These are phyloP conservation scores for Turdus rufiventris DNA, from an alignment of 2,113 vertebrate species.

Conservation along the genomic window DNA sequence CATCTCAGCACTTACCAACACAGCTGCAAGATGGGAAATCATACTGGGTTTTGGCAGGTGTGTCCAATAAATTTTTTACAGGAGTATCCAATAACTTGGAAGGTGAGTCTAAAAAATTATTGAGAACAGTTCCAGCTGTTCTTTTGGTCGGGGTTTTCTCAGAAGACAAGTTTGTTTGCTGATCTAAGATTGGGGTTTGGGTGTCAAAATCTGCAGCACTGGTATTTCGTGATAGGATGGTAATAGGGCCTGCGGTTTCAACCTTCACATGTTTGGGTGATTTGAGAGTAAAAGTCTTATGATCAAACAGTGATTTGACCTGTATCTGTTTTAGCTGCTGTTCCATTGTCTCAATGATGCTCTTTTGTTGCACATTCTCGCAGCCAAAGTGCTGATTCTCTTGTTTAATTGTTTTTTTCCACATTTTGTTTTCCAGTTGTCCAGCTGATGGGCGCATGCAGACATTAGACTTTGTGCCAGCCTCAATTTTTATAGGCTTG, in stretches of 20 bases:
- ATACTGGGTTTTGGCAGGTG: constrained; percentile 94
- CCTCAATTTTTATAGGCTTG: constrained; percentile 81
- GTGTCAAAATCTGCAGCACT: constrained; percentile 69
- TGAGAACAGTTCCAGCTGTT: constrained; percentile 84
- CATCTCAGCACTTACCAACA: constrained; percentile 84
- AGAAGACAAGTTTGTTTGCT: constrained; percentile 56
- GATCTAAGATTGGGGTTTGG: constrained; percentile 60
- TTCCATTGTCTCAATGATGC: constrained; percentile 94
- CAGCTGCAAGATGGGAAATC: constrained; percentile 95
- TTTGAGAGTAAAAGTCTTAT: constrained; percentile 82
- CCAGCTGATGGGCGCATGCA: constrained; percentile 58
- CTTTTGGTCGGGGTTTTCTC: constrained; percentile 88
- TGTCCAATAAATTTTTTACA: constrained; percentile 88
- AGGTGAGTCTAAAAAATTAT: constrained; percentile 92
- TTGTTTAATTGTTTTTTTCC: constrained; percentile 81
- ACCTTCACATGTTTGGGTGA: constrained; percentile 88
- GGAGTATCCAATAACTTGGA: constrained; percentile 83
- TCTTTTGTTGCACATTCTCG: constrained; percentile 75
- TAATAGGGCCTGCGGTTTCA: constrained; percentile 85
- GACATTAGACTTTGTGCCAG: constrained; percentile 71
- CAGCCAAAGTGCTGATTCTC: constrained; percentile 77
- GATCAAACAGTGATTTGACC: constrained; percentile 88
- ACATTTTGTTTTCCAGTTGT: constrained; percentile 69
- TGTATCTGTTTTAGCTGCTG: constrained; percentile 89
- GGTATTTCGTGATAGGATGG: constrained; percentile 81